Conservation (phyloP, 2,797 vertebrate species). For the Enteromius unitaeniatus region DNA sequence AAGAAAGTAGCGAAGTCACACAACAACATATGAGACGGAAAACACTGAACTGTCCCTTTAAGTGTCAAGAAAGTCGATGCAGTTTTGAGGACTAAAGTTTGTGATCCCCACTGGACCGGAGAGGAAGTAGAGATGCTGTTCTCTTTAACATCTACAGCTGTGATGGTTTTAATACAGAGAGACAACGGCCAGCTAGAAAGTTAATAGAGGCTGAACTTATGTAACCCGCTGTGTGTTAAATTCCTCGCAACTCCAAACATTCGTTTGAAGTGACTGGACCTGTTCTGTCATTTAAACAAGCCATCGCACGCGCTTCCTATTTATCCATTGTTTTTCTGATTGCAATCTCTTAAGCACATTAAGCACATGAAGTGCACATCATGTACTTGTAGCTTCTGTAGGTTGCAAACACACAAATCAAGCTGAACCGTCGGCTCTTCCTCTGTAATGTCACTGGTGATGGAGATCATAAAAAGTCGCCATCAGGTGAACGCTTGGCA, state of each 20-base stretch:
- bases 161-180: conserved; percentile 32
- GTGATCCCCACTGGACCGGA: not conserved
- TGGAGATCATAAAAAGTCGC: not conserved
- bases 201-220: not conserved
- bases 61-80: not conserved
- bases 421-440: not conserved
- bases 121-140: not conserved
- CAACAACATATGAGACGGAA: not conserved
- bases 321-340: not conserved
- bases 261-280: conserved; percentile 66
- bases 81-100: not conserved
- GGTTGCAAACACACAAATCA: not conserved
- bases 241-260: conserved; percentile 26
- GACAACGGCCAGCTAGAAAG: conserved; percentile 13
- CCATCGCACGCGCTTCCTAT: conserved; percentile 22
- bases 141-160: conserved; percentile 21
- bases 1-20: not conserved
- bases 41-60: not conserved
- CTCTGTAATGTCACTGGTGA: not conserved
- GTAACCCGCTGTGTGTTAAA: not conserved
- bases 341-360: not conserved
- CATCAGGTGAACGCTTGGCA: not conserved
- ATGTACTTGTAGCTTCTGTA: no score
- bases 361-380: no score
- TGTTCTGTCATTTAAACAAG: conserved; percentile 69